These are phyloP conservation scores for Himantopus leucocephalus DNA, from an alignment of 2,113 vertebrate species.

Conservation along the genomic window DNA sequence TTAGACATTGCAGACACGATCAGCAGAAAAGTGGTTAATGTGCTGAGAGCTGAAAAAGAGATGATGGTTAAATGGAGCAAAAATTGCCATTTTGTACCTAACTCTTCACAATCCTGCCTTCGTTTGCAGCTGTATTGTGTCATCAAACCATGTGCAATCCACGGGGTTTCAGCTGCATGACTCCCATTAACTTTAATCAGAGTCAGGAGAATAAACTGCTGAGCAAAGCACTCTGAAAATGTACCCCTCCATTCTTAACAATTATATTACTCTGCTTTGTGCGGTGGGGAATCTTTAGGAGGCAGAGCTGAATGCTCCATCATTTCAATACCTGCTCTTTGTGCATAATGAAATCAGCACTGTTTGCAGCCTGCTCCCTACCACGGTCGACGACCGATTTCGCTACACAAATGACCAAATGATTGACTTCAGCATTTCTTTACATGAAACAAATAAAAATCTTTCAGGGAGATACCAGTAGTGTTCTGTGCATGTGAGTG, in stretches of 20 bases:
- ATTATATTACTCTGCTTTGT: slow-evolving; percentile 44
- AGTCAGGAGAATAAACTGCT: slow-evolving; percentile 59
- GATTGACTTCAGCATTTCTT: slow-evolving; percentile 31
- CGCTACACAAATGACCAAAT: slow-evolving; percentile 2
- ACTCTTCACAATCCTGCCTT: slow-evolving; percentile 41
- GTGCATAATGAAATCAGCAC: slow-evolving; percentile 28
- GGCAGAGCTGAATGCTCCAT: slow-evolving; percentile 36
- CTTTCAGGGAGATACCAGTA: not conserved
- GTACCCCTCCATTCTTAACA: slow-evolving; percentile 5
- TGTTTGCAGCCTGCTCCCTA: slow-evolving; percentile 44
- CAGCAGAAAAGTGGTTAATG: slow-evolving; percentile 63
- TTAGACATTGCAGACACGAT: not conserved
- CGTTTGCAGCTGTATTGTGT: slow-evolving; percentile 55
- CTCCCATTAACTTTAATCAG: slow-evolving; percentile 67
- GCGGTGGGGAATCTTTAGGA: slow-evolving; percentile 47
- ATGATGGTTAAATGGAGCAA: slow-evolving; percentile 54
- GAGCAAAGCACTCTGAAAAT: slow-evolving; percentile 54
- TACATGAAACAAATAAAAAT: slow-evolving; percentile 16
- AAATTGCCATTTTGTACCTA: slow-evolving; percentile 68
- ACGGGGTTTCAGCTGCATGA: slow-evolving; percentile 51
- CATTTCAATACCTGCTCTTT: slow-evolving; percentile 54
- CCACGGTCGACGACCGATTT: slow-evolving; percentile 12
- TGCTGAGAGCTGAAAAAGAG: slow-evolving; percentile 54
- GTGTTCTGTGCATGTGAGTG: not conserved
- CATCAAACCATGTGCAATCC: slow-evolving; percentile 53